phyloP scores from a whole-genome alignment of 2,888 invertebrate genomes.

The Cryptus armator region DNA sequence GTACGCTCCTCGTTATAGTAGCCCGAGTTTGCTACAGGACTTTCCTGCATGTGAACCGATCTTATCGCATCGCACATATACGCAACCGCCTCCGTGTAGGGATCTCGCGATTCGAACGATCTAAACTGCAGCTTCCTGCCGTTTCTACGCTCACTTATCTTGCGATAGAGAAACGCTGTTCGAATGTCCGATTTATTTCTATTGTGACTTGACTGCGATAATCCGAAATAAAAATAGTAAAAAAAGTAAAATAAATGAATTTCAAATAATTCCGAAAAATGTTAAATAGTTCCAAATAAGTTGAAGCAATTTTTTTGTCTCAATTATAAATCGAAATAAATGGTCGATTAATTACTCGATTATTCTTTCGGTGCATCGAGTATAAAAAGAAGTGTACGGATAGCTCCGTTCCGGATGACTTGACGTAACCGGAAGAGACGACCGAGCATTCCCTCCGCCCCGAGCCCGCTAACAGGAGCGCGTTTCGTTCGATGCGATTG shows the following conservation, averaged over 20 bases:
- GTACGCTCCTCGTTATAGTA: constrained; percentile 68
- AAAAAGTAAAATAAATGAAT: too few relatives aligned
- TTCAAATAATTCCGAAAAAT: too few relatives aligned
- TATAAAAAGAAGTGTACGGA: not conserved
- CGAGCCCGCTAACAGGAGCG: not conserved
- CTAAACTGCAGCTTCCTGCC: constrained; percentile 60
- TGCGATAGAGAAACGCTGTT: constrained; percentile 3
- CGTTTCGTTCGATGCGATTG: constrained; percentile 61
- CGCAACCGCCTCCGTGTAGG: constrained; percentile 36
- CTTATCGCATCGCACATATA: constrained; percentile 65
- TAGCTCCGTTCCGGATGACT: constrained; percentile 52
- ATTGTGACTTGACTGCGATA: not conserved
- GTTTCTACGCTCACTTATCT: constrained; percentile 1
- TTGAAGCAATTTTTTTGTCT: too few relatives aligned
- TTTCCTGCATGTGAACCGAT: constrained; percentile 73
- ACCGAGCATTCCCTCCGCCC: constrained; percentile 32
- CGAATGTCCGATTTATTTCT: not conserved
- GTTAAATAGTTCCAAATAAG: too few relatives aligned
- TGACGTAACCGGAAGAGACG: constrained; percentile 59
- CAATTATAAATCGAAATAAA: not conserved
- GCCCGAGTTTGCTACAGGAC: constrained; percentile 65
- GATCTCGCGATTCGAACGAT: constrained; percentile 52
- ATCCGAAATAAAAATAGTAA: too few relatives aligned
- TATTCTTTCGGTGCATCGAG: not conserved
- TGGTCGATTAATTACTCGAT: not conserved